These are phyloP conservation scores for Akabosia matsudoensis DNA, from an alignment of 1,140 invertebrate genomes.

Conservation along the genomic window DNA sequence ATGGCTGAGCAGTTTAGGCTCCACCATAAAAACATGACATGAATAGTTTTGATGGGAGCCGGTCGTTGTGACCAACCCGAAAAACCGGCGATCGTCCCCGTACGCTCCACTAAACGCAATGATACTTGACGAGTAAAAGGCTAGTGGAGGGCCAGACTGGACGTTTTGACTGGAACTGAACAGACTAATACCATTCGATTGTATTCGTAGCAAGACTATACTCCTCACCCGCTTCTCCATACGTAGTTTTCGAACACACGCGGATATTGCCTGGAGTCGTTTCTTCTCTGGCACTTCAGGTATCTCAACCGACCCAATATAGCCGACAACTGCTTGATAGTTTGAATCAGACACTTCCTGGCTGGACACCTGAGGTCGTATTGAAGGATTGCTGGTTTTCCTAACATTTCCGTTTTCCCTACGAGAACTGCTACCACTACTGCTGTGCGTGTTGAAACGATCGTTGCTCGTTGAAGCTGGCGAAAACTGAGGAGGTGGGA, in stretches of 20 bases:
- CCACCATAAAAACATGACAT: slow-evolving; percentile 92
- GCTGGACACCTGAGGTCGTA: background rate
- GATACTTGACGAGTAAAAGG: slow-evolving; percentile 44
- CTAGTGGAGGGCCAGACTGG: slow-evolving; percentile 42
- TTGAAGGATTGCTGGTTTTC: background rate
- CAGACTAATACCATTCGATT: slow-evolving; percentile 43
- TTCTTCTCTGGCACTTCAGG: slow-evolving; percentile 65
- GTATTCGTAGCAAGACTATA: slow-evolving; percentile 43
- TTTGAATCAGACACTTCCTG: background rate
- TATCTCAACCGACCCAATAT: slow-evolving; percentile 92
- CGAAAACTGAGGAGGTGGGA: background rate
- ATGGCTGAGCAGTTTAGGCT: slow-evolving; percentile 72
- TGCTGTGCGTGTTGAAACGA: slow-evolving; percentile 39
- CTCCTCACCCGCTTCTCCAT: slow-evolving; percentile 72
- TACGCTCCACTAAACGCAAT: slow-evolving; percentile 86
- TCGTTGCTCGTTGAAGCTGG: slow-evolving; percentile 22
- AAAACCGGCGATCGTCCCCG: slow-evolving; percentile 83
- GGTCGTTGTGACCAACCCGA: slow-evolving; percentile 83
- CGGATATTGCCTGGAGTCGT: slow-evolving; percentile 62
- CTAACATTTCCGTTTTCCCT: background rate
- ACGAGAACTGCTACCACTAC: slow-evolving; percentile 38
- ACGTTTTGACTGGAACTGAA: slow-evolving; percentile 46
- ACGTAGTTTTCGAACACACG: slow-evolving; percentile 80
- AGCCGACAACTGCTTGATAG: slow-evolving; percentile 83
- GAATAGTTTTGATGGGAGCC: slow-evolving; percentile 61